These are phyloP conservation scores for Sepiola atlantica DNA, from an alignment of 2,888 invertebrate genomes.

Conservation along the genomic window DNA sequence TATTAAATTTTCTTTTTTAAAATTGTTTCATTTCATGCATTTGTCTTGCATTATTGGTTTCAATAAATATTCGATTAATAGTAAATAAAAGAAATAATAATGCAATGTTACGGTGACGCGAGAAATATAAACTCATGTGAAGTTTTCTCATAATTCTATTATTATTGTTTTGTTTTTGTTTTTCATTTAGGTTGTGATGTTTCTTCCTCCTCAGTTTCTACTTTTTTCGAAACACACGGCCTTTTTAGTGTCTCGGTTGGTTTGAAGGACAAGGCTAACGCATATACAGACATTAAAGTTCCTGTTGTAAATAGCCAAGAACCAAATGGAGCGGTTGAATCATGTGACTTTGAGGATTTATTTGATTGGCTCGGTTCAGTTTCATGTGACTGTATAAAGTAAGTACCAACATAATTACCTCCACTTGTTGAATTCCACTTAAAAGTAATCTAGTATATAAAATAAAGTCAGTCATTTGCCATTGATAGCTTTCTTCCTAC, in stretches of 20 bases:
- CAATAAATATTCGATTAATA: no score
- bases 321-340: constrained; percentile 49
- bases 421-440: background rate
- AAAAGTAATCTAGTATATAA: background rate
- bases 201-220: constrained; percentile 64
- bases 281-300: constrained; percentile 51
- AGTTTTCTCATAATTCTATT: no score
- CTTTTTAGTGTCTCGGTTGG: constrained; percentile 49
- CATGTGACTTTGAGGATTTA: constrained; percentile 56
- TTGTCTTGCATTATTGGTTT: no score
- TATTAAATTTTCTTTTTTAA: no score
- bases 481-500: no score
- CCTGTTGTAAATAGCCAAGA: constrained; percentile 51
- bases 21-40: no score
- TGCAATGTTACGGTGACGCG: no score
- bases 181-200: constrained; percentile 62
- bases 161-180: background rate
- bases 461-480: no score
- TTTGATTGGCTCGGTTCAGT: constrained; percentile 71
- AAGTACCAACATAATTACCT: background rate
- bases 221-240: constrained; percentile 61
- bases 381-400: constrained; percentile 59
- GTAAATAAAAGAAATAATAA: no score
- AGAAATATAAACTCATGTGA: no score
- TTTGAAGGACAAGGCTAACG: constrained; percentile 51